Percentiles rank a stretch among this genome's conserved stretches.
Conservation (phyloP, 2,797 vertebrate genomes). For the Platalea minor region DNA sequence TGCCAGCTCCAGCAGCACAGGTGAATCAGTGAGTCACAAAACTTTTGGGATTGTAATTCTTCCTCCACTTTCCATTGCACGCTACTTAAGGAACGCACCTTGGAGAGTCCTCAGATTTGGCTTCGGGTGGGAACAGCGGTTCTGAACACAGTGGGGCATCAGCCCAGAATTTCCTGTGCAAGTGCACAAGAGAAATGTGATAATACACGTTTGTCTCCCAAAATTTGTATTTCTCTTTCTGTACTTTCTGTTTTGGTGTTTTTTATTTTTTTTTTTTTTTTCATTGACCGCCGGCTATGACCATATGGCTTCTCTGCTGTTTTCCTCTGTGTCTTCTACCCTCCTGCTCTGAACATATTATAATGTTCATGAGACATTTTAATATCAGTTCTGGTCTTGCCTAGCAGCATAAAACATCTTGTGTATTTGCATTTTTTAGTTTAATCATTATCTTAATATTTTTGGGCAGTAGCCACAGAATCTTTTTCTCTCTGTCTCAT, state of each 20-base stretch:
- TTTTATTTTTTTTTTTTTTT: not conserved
- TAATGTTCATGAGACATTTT: conserved; percentile 68
- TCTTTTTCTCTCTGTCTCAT: conserved; percentile 45
- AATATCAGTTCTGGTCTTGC: conserved; percentile 60
- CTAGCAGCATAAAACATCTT: conserved; percentile 74
- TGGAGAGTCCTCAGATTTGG: not conserved
- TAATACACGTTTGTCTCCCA: not conserved
- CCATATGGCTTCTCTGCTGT: conserved; percentile 73
- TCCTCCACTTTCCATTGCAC: not conserved
- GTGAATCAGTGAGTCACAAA: not conserved
- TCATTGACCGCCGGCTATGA: conserved; percentile 64
- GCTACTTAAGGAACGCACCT: not conserved
- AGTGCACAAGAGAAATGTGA: not conserved
- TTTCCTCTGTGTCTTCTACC: conserved; percentile 61
- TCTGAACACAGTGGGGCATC: not conserved
- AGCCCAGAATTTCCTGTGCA: not conserved
- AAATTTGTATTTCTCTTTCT: conserved; percentile 26
- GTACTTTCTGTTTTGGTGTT: not conserved
- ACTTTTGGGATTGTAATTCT: not conserved
- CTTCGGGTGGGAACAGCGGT: not conserved
- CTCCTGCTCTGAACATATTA: conserved; percentile 56
- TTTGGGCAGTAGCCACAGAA: conserved; percentile 71
- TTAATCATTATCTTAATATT: conserved; percentile 76
- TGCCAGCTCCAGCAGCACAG: not conserved
- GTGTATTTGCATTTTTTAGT: conserved; percentile 76